A percentile compares a stretch with the other conserved stretches of the same genome.
These are phyloP conservation scores for Craniophora ligustri DNA, from an alignment of 2,888 invertebrate species.

Conservation along the genomic window DNA sequence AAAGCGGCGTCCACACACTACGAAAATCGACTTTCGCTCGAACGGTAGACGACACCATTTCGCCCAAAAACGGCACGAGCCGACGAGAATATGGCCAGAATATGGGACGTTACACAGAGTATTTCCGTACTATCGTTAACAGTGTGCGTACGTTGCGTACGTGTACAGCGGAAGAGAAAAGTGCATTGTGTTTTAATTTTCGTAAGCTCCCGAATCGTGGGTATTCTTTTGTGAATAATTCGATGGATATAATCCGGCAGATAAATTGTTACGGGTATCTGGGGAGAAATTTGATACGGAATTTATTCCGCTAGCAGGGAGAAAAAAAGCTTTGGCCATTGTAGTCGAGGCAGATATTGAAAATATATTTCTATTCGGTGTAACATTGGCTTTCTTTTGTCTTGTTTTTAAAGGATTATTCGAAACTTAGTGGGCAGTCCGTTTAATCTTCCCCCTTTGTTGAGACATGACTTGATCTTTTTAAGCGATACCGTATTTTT, in stretches of 20 bases:
- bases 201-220: conserved; percentile 54
- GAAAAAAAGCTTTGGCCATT: conserved; percentile 72
- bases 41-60: conserved; percentile 75
- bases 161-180: conserved; percentile 74
- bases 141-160: conserved; percentile 76
- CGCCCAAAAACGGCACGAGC: conserved; percentile 68
- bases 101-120: conserved; percentile 84
- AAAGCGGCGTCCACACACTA: conserved; percentile 74
- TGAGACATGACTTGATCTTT: conserved; percentile 66
- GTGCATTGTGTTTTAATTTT: conserved; percentile 73
- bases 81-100: conserved; percentile 80
- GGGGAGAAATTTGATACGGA: conserved; percentile 72
- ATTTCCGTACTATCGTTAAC: conserved; percentile 82
- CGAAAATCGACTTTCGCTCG: conserved; percentile 83
- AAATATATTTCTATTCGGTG: conserved; percentile 78
- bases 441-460: conserved; percentile 71
- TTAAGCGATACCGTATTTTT: conserved; percentile 56
- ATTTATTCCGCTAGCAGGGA: conserved; percentile 67
- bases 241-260: conserved; percentile 57
- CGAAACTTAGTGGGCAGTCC: conserved; percentile 71
- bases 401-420: conserved; percentile 77
- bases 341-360: conserved; percentile 78
- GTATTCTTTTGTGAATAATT: conserved; percentile 61
- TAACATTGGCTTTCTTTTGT: conserved; percentile 72
- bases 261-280: conserved; percentile 68